Percentiles rank a stretch among this genome's conserved stretches.
These are phyloP conservation scores for Schizothorax lantsangensis DNA, from an alignment of 2,797 vertebrate species.

Conservation along the genomic window DNA sequence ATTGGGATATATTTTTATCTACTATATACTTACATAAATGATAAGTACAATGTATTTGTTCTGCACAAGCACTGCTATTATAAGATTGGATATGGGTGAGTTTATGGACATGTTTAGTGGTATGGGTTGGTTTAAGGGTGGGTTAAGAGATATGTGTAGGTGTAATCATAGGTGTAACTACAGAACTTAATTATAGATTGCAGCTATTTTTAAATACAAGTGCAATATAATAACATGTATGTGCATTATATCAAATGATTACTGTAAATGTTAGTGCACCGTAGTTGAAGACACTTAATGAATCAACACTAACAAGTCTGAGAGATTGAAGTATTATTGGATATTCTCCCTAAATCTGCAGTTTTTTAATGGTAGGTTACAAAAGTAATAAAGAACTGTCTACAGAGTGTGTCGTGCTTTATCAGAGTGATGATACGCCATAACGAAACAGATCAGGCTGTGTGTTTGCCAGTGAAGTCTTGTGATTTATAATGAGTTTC, in stretches of 20 bases:
- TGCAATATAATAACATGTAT: background rate
- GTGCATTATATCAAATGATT: background rate
- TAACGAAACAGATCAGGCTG: background rate
- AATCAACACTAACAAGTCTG: background rate
- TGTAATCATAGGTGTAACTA: background rate
- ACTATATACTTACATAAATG: background rate
- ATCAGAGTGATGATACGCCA: background rate
- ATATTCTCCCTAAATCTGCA: background rate
- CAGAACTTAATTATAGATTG: background rate
- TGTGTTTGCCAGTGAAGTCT: background rate
- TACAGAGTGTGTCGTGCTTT: background rate
- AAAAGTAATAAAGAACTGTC: background rate
- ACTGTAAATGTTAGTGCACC: background rate
- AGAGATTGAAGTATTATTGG: background rate
- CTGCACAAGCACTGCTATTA: background rate
- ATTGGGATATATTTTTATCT: background rate
- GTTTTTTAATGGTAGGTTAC: background rate
- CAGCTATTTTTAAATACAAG: background rate
- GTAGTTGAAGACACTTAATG: background rate
- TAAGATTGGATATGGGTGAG: background rate
- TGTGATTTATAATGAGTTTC: conserved; percentile 5
- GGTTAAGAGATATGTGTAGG: background rate
- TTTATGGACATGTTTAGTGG: background rate
- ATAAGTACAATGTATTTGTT: background rate
- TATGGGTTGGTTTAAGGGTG: background rate